Percentiles rank a stretch among this genome's conserved stretches.
These are phyloP conservation scores for Whitmania pigra DNA, from an alignment of 1,140 invertebrate species.

Conservation along the genomic window DNA sequence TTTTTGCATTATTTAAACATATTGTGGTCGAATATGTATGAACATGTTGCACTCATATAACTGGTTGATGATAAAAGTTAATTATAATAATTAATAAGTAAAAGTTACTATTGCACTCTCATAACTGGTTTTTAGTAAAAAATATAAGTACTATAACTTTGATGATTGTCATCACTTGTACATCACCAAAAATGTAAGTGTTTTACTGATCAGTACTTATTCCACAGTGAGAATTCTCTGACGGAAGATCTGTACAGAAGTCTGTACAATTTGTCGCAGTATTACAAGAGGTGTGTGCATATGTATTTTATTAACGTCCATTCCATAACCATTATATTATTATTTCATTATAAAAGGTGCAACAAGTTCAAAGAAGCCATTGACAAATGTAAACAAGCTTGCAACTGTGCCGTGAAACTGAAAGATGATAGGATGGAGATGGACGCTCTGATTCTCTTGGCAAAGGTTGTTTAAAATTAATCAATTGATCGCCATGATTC, in stretches of 20 bases:
- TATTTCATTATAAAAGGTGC: no score
- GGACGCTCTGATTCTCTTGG: not conserved
- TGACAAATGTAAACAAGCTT: not conserved
- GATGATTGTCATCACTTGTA: not conserved
- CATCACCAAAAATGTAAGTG: no score
- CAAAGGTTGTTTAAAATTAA: not conserved
- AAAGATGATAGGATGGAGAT: slow-evolving; percentile 3
- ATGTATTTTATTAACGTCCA: no score
- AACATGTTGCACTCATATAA: no score
- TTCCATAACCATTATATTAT: no score
- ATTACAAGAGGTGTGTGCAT: not conserved
- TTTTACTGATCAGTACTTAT: not conserved
- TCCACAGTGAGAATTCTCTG: not conserved
- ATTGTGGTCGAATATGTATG: no score
- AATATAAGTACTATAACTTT: not conserved
- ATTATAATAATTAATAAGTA: no score
- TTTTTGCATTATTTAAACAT: not conserved
- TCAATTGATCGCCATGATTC: not conserved
- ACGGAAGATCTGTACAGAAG: not conserved
- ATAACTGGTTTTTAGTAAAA: not conserved
- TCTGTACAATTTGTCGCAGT: not conserved
- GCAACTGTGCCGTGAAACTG: not conserved
- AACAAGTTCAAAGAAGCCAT: not conserved
- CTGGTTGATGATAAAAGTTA: not conserved
- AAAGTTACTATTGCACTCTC: no score